Conservation (phyloP, 2,113 vertebrate species). For the Pseudorhombus dupliciocellatus region DNA sequence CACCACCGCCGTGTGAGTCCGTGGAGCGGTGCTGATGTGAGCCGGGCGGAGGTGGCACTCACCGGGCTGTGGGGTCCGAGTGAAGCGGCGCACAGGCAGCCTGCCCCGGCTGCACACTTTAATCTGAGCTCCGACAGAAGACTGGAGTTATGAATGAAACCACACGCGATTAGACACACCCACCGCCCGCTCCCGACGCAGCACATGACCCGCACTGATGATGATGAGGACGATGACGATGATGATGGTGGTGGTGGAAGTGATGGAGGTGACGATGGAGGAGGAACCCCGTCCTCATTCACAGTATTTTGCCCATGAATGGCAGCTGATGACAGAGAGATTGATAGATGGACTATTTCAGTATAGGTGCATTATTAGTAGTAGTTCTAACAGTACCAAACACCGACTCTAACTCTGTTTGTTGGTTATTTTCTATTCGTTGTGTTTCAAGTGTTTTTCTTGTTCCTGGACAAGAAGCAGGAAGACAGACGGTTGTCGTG, state of each 20-base stretch:
- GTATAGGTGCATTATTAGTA: not conserved
- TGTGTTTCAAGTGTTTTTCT: not conserved
- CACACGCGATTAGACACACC: conserved; percentile 78
- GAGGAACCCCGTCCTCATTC: conserved; percentile 57
- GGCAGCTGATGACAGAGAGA: not conserved
- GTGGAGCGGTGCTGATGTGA: conserved; percentile 9
- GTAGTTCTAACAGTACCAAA: too few species aligned
- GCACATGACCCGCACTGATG: conserved; percentile 69
- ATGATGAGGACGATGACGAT: conserved; percentile 45
- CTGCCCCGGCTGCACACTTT: conserved; percentile 74
- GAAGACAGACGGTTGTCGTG: not conserved
- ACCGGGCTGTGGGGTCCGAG: conserved; percentile 68
- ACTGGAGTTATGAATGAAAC: conserved; percentile 86
- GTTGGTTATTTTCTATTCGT: not conserved
- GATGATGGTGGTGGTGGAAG: conserved; percentile 48
- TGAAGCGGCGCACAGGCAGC: conserved; percentile 64
- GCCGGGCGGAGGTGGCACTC: conserved; percentile 49
- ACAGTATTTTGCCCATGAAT: conserved; percentile 47
- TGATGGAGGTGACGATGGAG: conserved; percentile 55
- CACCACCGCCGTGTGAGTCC: conserved; percentile 5
- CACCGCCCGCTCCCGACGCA: conserved; percentile 71
- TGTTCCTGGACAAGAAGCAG: not conserved
- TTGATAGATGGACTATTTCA: not conserved
- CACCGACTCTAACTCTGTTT: not conserved
- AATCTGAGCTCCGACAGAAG: conserved; percentile 72